Base-by-base conservation (phyloP, 2,113 vertebrate genomes). In the Antidorcas marsupialis region DNA sequence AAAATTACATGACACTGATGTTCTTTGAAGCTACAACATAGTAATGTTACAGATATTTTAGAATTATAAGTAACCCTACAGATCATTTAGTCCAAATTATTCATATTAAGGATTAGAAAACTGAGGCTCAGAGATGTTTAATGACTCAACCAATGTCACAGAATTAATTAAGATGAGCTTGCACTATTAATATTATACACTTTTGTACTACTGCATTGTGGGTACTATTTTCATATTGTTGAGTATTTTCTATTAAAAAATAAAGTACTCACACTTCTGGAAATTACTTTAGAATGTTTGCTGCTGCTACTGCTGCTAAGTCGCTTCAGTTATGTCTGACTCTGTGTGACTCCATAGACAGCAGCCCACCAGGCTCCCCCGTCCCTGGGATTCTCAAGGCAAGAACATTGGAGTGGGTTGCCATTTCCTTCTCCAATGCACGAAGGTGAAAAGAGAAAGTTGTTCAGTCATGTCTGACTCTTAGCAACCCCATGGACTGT, bases 231-330 rank as follows among this genome's bases (percentile, higher is more conserved):
- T 93, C 53, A 67, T 47, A 47, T 33, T 33, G 1, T 53, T 27
- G 1, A 76, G 17, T 78, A 13, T 43, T 94, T 92, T 62, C 52
- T 57, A 28, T 90, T 91, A 87, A 92, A 50, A 96, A 96, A 87
- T 87, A 94, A 93, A 93, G 17, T 39, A 25, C 2, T 13, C 3
- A 57, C 30, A 82, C 36, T 93, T 93, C 12, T 14, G 89, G 13
- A 36, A 89, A 83, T 87, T 87, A 94, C 14, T 90, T 97, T 59
- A 59, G 30, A 95, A 91, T 87, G 28, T 16, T 87, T 92, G 21
- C 55, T 57, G 55, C 55, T 57, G 55, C 55, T 57, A 10, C 55
- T 57, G 55, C 55, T 57, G 55, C 55, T 57, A 57, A 57, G 55
- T 57, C 9, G 3, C 55, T 57, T 25, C 55, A 57, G 21, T 25